phyloP scores from a whole-genome alignment of 1,140 invertebrate genomes.

The Brachionus manjavacas region DNA sequence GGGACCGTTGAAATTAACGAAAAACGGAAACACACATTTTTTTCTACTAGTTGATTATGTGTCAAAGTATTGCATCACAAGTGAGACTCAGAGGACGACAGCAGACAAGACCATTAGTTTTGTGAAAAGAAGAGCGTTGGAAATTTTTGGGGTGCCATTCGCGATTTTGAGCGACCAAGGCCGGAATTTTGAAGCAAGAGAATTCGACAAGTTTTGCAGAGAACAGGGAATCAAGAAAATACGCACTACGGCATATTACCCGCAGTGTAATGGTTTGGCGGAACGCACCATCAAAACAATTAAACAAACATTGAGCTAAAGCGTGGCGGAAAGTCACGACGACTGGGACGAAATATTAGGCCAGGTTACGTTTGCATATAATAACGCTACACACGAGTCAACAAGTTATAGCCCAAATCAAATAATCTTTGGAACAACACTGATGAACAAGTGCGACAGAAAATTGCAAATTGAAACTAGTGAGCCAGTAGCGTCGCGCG shows the following conservation, averaged over 20 bases:
- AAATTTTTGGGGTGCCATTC: not conserved
- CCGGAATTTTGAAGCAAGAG: too few relatives aligned
- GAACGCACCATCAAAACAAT: too few relatives aligned
- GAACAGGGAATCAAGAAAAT: too few relatives aligned
- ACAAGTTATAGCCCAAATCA: not conserved
- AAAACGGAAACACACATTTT: slow-evolving; percentile 48
- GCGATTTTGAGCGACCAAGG: too few relatives aligned
- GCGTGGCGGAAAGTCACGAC: too few relatives aligned
- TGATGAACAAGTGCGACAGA: not conserved
- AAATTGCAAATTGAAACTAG: not conserved
- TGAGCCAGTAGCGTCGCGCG: not conserved
- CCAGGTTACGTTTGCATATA: too few relatives aligned
- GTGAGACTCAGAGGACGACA: slow-evolving; percentile 44
- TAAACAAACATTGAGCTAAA: too few relatives aligned
- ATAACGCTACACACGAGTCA: too few relatives aligned
- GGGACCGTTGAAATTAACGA: slow-evolving; percentile 47
- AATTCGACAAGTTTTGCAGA: too few relatives aligned
- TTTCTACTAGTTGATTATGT: slow-evolving; percentile 48
- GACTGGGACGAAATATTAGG: too few relatives aligned
- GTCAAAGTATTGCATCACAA: slow-evolving; percentile 48
- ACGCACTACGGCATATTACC: too few relatives aligned
- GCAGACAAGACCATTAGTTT: not conserved
- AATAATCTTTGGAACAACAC: not conserved
- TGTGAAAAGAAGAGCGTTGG: not conserved
- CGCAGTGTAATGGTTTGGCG: too few relatives aligned